Evolutionary conservation across 2,113 vertebrate species (phyloP), one percentile per base, ranked within the genome.

Genomic region (Bucco capensis): DNA sequence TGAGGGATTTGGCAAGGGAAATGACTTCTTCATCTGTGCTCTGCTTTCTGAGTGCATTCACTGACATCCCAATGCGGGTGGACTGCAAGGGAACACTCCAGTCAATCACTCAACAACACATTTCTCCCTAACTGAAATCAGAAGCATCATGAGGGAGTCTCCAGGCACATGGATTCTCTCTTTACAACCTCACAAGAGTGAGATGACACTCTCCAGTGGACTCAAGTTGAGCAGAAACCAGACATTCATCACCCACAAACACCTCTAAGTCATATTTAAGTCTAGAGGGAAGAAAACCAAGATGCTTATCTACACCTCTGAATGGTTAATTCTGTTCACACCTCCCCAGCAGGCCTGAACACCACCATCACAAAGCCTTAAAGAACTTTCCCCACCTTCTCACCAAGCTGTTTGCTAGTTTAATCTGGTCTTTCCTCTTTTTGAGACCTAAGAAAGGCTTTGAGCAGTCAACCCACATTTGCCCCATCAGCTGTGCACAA

Each of bases 31-130:
- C 98, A 4, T 99, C 98, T 7, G 98, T 98, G 91, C 98, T 99
- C 96, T 99, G 98, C 93, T 99, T 99, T 83, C 99, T 98, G 93
- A 99, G 98, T 2, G 99, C 98, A 5, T 99, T 99, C 74, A 99
- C 99, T 0, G 98, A 99, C 99, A 99, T 99, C 47, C 99, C 99
- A 6, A 99, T 98, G 90, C 98, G 98, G 37, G 99, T 99, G 46
- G 98, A 99, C 99, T 99, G 95, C 67, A 96, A 97, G 88, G 11
- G 81, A 96, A 92, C 57, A 77, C n/a, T n/a, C n/a, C n/a, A n/a
- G n/a, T n/a, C n/a, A n/a, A n/a, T n/a, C n/a, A n/a, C n/a, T n/a
- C n/a, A n/a, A n/a, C n/a, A n/a, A n/a, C n/a, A n/a, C n/a, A n/a
- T n/a, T 40, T 28, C 28, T n/a, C 64, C 51, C 30, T 57, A 17